Evolutionary conservation across 2,888 invertebrate species (phyloP), one percentile per base, ranked within the genome.

Genomic region (Orthonychiurus folsomi): DNA sequence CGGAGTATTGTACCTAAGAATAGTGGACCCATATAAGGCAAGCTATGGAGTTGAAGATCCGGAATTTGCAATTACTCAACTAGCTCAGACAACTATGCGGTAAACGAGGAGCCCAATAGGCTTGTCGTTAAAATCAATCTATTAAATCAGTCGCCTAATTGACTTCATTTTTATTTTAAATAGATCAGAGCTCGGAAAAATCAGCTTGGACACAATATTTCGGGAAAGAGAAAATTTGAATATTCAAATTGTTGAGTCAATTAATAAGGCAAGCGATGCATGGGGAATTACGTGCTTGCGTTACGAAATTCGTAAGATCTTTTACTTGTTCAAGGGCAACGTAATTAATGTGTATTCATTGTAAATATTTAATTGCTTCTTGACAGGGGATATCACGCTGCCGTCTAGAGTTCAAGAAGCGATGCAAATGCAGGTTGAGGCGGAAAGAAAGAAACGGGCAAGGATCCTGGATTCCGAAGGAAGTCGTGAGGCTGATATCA

Each of bases 341-440:
- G n/a, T n/a, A n/a, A n/a, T n/a, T n/a, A n/a, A n/a, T n/a, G n/a
- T n/a, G n/a, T n/a, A n/a, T n/a, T n/a, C n/a, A n/a, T n/a, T n/a
- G n/a, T n/a, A n/a, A n/a, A n/a, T n/a, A n/a, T n/a, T n/a, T n/a
- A n/a, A n/a, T n/a, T n/a, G n/a, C n/a, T n/a, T n/a, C n/a, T n/a
- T n/a, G n/a, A n/a, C n/a, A n/a, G n/a, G n/a, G n/a, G 87, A 93
- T 75, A 92, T 94, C 74, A 87, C 86, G 76, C 80, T 95, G 67
- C 99, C 99, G 0, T 79, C 82, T 0, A 84, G 95, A 73, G 89
- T 99, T 1, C 93, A 96, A 75, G 96, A 97, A 78, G 99, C 99
- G 0, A 99, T 99, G 99, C 99, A 99, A 79, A 96, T 97, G 95
- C 99, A 99, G 81, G 99, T 99, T 0, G 97, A 99, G 79, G 99